phyloP scores from a whole-genome alignment of 1,140 invertebrate genomes.

The Tetramorium alpestre region DNA sequence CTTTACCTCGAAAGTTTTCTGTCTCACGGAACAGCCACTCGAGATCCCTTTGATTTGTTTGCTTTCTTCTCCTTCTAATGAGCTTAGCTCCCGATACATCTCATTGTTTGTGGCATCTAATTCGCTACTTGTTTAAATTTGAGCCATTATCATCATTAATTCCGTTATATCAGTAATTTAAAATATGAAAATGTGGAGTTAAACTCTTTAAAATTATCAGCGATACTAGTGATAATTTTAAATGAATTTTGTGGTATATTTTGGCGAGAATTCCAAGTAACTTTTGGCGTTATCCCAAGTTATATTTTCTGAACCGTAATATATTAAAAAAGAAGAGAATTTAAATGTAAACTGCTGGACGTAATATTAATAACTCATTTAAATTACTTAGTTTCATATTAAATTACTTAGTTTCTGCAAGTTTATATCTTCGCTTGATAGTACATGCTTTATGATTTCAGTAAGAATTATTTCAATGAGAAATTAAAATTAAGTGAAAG shows the following conservation, averaged over 20 bases:
- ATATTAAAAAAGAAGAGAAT: background rate
- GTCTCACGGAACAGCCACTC: conserved; percentile 30
- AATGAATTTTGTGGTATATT: background rate
- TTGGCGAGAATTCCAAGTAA: background rate
- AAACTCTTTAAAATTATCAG: background rate
- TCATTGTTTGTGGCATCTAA: background rate
- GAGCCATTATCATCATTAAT: background rate
- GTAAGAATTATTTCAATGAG: background rate
- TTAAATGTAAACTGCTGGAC: background rate
- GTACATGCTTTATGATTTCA: background rate
- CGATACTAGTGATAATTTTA: background rate
- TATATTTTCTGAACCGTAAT: background rate
- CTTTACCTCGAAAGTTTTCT: conserved; percentile 43
- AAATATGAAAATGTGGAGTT: background rate
- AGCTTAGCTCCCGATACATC: background rate
- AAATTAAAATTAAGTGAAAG: background rate
- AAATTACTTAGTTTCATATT: background rate
- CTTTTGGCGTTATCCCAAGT: background rate
- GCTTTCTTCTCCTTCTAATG: conserved; percentile 43
- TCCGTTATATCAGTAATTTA: background rate
- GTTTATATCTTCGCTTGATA: background rate
- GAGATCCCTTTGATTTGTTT: conserved; percentile 62
- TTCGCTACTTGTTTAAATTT: background rate
- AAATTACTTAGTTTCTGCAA: background rate
- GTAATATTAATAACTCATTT: background rate